These are phyloP conservation scores for Slavum lentiscoides DNA, from an alignment of 2,888 invertebrate genomes.

Conservation along the genomic window DNA sequence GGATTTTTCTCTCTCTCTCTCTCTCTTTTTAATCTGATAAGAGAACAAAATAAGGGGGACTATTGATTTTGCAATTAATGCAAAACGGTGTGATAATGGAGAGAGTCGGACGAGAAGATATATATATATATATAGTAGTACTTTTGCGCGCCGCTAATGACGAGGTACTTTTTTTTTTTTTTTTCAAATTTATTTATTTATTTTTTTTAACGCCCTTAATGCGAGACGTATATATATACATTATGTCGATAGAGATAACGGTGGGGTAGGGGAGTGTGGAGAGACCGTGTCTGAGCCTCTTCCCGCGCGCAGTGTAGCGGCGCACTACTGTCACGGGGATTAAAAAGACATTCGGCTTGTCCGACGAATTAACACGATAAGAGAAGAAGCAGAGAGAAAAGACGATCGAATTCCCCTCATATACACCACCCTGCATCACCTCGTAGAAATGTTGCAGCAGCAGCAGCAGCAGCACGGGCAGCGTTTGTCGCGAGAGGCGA, in stretches of 20 bases:
- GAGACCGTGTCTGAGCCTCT: neutral
- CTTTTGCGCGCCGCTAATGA: conserved; percentile 43
- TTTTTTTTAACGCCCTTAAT: conserved; percentile 30
- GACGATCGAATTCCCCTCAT: conserved; percentile 21
- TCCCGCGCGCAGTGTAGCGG: neutral
- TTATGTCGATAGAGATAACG: neutral
- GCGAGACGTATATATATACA: conserved; percentile 18
- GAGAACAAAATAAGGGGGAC: conserved; percentile 26
- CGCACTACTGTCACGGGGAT: neutral
- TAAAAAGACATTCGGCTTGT: conserved; percentile 49
- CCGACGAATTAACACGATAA: conserved; percentile 47
- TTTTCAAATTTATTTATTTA: neutral
- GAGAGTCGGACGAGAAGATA: conserved; percentile 53
- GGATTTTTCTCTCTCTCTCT: neutral
- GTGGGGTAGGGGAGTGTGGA: neutral
- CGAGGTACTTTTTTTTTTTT: conserved; percentile 17
- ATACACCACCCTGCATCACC: neutral
- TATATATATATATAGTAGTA: neutral
- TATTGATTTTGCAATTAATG: conserved; percentile 59
- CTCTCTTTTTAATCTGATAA: conserved; percentile 39
- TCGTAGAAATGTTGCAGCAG: no score
- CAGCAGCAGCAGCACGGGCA: no score
- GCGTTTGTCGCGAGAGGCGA: no score
- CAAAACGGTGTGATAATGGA: conserved; percentile 58
- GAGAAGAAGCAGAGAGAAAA: neutral